phyloP scores from a whole-genome alignment of 2,888 invertebrate species.

The Choristoneura rosaceana region DNA sequence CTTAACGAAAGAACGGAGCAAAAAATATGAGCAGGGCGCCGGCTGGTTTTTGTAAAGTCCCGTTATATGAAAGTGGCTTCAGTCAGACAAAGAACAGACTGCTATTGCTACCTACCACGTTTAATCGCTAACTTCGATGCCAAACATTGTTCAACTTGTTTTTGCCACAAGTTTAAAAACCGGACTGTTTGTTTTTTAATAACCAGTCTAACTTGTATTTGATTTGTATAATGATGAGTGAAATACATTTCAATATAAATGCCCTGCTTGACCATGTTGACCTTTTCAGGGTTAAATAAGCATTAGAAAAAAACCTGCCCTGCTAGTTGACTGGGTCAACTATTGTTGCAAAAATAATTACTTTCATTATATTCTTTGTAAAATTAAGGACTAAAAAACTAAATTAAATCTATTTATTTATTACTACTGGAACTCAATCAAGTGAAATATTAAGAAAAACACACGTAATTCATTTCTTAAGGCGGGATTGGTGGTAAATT shows the following conservation, averaged over 20 bases:
- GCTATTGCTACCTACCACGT: slow-evolving; percentile 39
- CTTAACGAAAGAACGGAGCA: slow-evolving; percentile 53
- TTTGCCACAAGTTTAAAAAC: slow-evolving; percentile 1
- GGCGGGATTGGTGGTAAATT: too few species aligned
- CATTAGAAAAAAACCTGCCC: slow-evolving; percentile 9
- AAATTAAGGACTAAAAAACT: too few species aligned
- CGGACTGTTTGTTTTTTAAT: slow-evolving; percentile 23
- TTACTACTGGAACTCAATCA: too few species aligned
- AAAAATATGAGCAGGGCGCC: slow-evolving; percentile 52
- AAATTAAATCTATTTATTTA: too few species aligned
- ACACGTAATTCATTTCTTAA: too few species aligned
- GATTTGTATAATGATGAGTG: slow-evolving; percentile 5
- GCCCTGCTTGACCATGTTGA: slow-evolving; percentile 16
- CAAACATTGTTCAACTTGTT: slow-evolving; percentile 12
- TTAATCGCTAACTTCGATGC: slow-evolving; percentile 13
- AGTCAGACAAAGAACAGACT: slow-evolving; percentile 30
- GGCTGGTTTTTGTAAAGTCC: slow-evolving; percentile 52
- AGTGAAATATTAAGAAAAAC: too few species aligned
- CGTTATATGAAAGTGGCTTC: slow-evolving; percentile 62
- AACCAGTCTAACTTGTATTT: slow-evolving; percentile 25
- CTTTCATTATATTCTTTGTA: neutral
- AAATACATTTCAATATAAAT: slow-evolving; percentile 29
- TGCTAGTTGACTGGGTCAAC: neutral
- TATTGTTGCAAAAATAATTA: neutral
- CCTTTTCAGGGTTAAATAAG: slow-evolving; percentile 12